Percentiles rank a stretch among this genome's conserved stretches.
phyloP scores from a whole-genome alignment of 2,888 invertebrate genomes.

The Drosophila imparisetae region DNA sequence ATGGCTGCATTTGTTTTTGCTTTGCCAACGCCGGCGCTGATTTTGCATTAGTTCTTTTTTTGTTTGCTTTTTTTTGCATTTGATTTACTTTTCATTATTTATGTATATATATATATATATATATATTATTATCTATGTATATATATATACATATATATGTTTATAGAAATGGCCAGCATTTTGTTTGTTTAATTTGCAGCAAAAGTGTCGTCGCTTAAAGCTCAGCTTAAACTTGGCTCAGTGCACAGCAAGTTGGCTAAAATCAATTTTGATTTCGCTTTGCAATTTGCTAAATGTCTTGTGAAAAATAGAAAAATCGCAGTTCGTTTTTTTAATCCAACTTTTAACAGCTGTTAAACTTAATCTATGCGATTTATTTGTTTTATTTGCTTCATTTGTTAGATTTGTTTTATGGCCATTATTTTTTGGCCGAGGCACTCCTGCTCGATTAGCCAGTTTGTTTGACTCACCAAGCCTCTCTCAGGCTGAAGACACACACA shows the following conservation, averaged over 20 bases:
- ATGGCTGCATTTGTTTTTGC: conserved; percentile 76
- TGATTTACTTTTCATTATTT: conserved; percentile 47
- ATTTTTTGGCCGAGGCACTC: conserved; percentile 32
- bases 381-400: conserved; percentile 3
- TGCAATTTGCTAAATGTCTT: not conserved
- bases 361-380: not conserved
- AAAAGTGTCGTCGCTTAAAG: conserved; percentile 5
- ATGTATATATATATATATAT: conserved; percentile 15
- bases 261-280: conserved; percentile 17
- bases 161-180: not conserved
- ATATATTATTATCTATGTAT: conserved; percentile 26
- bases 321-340: not conserved
- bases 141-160: not conserved
- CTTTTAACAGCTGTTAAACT: conserved; percentile 45
- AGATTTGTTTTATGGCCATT: conserved; percentile 14
- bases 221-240: conserved; percentile 33
- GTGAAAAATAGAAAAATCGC: not conserved
- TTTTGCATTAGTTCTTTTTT: conserved; percentile 60
- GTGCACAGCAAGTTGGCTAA: conserved; percentile 1
- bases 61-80: conserved; percentile 50
- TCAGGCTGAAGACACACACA: not conserved
- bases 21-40: conserved; percentile 50
- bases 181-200: not conserved
- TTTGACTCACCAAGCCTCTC: conserved; percentile 37
- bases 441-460: conserved; percentile 31